Evolutionary conservation across 2,113 vertebrate genomes (phyloP).

Genomic region (Eleginops maclovinus): DNA sequence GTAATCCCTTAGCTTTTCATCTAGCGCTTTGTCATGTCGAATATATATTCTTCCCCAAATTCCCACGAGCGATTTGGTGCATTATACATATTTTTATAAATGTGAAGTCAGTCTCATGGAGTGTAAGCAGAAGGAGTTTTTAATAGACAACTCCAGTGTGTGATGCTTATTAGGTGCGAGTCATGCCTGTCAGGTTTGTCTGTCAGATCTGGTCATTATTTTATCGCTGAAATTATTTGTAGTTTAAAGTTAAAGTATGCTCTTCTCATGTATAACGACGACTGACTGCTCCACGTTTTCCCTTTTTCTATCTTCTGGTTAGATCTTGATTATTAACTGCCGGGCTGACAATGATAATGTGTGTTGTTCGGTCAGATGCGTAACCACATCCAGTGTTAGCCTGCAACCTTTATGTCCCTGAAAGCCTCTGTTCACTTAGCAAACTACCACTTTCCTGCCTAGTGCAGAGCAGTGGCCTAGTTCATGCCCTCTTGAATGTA

Average conservation of each 20-base stretch:
- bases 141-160: constrained; percentile 24
- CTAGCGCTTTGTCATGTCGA: background rate
- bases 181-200: constrained; percentile 46
- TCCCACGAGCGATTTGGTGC: too few relatives aligned
- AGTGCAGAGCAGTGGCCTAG: constrained; percentile 59
- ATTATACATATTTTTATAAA: background rate
- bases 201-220: constrained; percentile 23
- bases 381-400: constrained; percentile 2
- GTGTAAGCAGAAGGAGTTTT: constrained; percentile 10
- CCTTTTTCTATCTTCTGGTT: background rate
- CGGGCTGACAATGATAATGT: background rate
- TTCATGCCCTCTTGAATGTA: constrained; percentile 70
- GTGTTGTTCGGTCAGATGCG: background rate
- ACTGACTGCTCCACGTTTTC: background rate
- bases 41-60: too few relatives aligned
- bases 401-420: constrained; percentile 22
- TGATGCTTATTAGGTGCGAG: constrained; percentile 45
- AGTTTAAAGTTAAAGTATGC: background rate
- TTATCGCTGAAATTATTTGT: background rate
- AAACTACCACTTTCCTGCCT: constrained; percentile 43
- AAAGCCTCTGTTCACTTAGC: constrained; percentile 38
- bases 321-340: constrained; percentile 1
- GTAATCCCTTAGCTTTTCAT: background rate
- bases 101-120: background rate
- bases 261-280: background rate